A percentile compares a stretch with the other conserved stretches of the same genome.
These are phyloP conservation scores for Proterorhinus semilunaris DNA, from an alignment of 2,113 vertebrate species.

Conservation along the genomic window DNA sequence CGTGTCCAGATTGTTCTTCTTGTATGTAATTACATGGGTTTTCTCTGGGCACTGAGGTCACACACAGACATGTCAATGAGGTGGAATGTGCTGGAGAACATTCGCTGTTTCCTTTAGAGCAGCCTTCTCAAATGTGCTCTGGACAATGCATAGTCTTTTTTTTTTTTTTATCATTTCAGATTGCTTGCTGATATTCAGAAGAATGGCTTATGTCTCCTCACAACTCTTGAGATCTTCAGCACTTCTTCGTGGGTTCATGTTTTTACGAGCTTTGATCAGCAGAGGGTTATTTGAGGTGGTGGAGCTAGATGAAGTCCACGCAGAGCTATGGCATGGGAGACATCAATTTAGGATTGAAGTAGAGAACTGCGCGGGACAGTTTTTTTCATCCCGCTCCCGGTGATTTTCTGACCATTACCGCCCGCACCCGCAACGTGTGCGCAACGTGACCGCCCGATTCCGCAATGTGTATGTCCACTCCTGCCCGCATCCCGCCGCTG, in stretches of 20 bases:
- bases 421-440: too few relatives aligned
- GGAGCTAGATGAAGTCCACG: background rate
- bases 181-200: background rate
- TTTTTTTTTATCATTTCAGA: slow-evolving; percentile 9
- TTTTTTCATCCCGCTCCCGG: too few relatives aligned
- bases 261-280: background rate
- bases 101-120: slow-evolving; percentile 56
- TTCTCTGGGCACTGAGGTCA: slow-evolving; percentile 65
- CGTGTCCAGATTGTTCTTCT: slow-evolving; percentile 56
- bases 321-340: background rate
- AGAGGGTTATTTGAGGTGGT: background rate
- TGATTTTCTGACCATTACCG: too few relatives aligned
- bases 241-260: background rate
- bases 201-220: background rate
- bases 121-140: slow-evolving; percentile 38
- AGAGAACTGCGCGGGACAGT: too few relatives aligned
- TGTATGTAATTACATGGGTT: slow-evolving; percentile 59
- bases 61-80: slow-evolving; percentile 50
- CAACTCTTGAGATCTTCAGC: background rate
- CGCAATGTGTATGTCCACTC: too few relatives aligned
- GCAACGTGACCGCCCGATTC: too few relatives aligned
- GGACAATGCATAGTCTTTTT: background rate
- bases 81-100: slow-evolving; percentile 53
- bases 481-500: too few relatives aligned
- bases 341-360: too few relatives aligned